phyloP scores from a whole-genome alignment of 2,888 invertebrate species.

The Microdon myrmicae region DNA sequence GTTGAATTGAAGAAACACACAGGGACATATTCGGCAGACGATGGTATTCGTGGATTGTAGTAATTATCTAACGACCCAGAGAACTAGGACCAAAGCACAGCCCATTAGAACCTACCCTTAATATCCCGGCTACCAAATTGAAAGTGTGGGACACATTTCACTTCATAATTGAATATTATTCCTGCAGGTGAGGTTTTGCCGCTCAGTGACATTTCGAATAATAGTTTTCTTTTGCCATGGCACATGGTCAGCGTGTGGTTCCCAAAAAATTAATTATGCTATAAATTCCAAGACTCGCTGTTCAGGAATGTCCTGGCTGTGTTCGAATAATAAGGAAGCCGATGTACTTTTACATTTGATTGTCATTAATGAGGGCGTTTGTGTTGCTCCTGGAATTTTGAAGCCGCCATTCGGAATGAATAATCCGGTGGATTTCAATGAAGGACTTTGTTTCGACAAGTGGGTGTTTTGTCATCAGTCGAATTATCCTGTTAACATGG shows the following conservation, averaged over 20 bases:
- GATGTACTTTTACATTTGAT: conserved; percentile 14
- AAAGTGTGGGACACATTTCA: conserved; percentile 3
- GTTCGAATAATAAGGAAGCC: conserved; percentile 1
- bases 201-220: too few relatives aligned
- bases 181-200: conserved; percentile 39
- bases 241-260: conserved; percentile 3
- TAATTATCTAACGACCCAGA: conserved; percentile 36
- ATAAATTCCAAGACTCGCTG: conserved; percentile 37
- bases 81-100: conserved; percentile 16
- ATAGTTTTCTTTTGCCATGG: too few relatives aligned
- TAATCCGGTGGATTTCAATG: not conserved
- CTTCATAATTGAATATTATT: conserved; percentile 37
- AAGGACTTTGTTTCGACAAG: conserved; percentile 11
- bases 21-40: conserved; percentile 16
- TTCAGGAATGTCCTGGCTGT: conserved; percentile 10
- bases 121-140: conserved; percentile 24
- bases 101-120: conserved; percentile 51
- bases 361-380: conserved; percentile 29
- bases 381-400: conserved; percentile 29
- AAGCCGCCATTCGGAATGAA: not conserved
- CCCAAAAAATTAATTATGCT: conserved; percentile 44
- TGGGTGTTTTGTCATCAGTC: conserved; percentile 44
- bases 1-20: conserved; percentile 31
- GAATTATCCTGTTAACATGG: conserved; percentile 39
- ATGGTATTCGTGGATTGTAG: conserved; percentile 39